phyloP scores from a whole-genome alignment of 1,140 invertebrate species.

The Drosophila kanapiae region DNA sequence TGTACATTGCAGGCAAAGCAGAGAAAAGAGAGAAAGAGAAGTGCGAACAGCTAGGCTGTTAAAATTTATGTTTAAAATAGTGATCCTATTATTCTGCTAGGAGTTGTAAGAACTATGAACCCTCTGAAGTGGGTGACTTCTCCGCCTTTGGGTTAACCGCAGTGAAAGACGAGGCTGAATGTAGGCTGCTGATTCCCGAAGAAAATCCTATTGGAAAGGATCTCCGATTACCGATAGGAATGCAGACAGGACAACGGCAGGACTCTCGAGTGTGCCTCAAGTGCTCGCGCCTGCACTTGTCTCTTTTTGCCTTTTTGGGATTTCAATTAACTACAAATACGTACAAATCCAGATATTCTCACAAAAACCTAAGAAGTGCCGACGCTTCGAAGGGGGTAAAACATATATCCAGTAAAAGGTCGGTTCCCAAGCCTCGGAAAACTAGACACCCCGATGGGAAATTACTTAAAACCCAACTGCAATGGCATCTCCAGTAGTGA shows the following conservation, averaged over 20 bases:
- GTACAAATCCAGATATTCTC: background rate
- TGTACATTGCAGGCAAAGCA: background rate
- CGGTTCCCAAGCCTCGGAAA: slow-evolving; percentile 2
- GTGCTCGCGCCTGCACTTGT: slow-evolving; percentile 32
- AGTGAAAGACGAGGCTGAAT: slow-evolving; percentile 17
- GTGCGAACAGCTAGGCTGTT: no score
- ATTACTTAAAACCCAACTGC: background rate
- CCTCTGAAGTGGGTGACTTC: slow-evolving; percentile 39
- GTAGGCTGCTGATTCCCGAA: background rate
- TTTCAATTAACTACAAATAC: slow-evolving; percentile 29
- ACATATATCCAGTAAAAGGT: background rate
- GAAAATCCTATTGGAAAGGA: slow-evolving; percentile 3
- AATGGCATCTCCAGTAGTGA: background rate
- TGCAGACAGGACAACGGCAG: slow-evolving; percentile 18
- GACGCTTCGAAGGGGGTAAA: slow-evolving; percentile 32
- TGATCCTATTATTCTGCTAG: background rate
- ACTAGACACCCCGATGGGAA: background rate
- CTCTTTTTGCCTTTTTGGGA: background rate
- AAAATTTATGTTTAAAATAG: background rate
- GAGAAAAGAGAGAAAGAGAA: background rate
- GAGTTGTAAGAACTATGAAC: background rate
- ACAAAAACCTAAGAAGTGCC: slow-evolving; percentile 20
- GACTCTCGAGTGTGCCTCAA: slow-evolving; percentile 22
- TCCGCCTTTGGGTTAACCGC: slow-evolving; percentile 35
- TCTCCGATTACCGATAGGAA: slow-evolving; percentile 46